These are phyloP conservation scores for Martes flavigula DNA, from an alignment of 2,797 vertebrate genomes.

Conservation along the genomic window DNA sequence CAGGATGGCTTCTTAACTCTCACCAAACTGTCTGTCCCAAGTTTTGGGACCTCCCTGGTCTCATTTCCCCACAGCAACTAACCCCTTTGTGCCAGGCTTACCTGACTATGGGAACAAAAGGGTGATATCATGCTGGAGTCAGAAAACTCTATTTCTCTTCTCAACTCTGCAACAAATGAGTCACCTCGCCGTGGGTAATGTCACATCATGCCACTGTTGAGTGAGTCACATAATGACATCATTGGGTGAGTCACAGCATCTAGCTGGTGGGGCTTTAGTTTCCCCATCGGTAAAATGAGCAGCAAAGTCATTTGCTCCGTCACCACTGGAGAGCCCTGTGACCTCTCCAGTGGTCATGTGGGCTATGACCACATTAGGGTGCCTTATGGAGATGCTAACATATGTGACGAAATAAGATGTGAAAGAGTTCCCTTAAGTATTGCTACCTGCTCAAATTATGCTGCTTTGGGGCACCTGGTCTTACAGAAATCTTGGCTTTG, in stretches of 20 bases:
- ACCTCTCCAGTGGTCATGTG: neutral
- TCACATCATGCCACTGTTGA: neutral
- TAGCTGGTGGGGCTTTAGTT: neutral
- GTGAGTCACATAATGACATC: neutral
- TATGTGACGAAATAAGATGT: neutral
- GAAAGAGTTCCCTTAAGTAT: neutral
- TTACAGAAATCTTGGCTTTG: neutral
- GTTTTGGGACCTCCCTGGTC: neutral
- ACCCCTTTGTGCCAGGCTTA: neutral
- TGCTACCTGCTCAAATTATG: neutral
- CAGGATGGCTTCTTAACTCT: neutral
- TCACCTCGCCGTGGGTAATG: neutral
- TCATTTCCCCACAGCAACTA: neutral
- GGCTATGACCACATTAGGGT: too few relatives aligned
- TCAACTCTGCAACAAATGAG: neutral
- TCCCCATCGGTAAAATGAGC: neutral
- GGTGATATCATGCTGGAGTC: neutral
- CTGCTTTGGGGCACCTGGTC: neutral
- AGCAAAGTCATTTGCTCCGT: neutral
- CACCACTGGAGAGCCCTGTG: neutral
- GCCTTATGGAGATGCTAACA: neutral
- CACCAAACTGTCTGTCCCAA: neutral
- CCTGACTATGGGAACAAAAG: neutral
- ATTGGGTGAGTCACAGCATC: neutral
- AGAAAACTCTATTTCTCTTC: slow-evolving; percentile 15